Evolutionary conservation across 2,888 invertebrate species (phyloP).

Genomic region (Nomada fucata): DNA sequence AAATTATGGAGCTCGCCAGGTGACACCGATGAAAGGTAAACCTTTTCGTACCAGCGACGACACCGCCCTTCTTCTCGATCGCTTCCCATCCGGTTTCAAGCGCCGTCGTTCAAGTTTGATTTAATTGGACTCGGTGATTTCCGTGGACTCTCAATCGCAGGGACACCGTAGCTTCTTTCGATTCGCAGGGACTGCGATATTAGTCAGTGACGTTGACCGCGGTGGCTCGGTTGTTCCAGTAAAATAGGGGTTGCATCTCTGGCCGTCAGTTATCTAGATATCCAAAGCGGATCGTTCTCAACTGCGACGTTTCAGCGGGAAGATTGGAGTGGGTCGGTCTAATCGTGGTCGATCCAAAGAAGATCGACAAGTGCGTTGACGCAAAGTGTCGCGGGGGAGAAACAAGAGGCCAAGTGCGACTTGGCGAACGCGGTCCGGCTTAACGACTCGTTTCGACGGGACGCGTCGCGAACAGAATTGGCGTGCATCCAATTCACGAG

Average conservation of each 20-base stretch:
- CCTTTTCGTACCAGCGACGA: neutral
- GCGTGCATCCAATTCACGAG: conserved; percentile 76
- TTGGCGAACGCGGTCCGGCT: conserved; percentile 52
- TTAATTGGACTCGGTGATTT: neutral
- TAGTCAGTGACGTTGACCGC: neutral
- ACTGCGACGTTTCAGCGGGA: neutral
- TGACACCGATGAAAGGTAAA: conserved; percentile 80
- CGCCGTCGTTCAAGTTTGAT: neutral
- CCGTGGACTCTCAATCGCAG: no score
- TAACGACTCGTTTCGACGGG: conserved; percentile 70
- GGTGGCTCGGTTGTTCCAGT: no score
- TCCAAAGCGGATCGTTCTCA: no score
- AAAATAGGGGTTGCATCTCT: no score
- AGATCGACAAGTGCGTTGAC: conserved; percentile 2
- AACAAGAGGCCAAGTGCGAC: conserved; percentile 35
- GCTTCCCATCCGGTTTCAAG: neutral
- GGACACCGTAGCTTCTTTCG: no score
- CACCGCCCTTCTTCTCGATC: no score
- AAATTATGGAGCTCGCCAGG: conserved; percentile 80
- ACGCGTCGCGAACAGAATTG: conserved; percentile 71
- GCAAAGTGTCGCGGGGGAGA: neutral
- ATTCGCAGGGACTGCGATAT: neutral
- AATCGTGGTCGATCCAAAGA: neutral
- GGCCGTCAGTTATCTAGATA: no score
- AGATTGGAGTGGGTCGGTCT: neutral